Percentiles rank a stretch among this genome's conserved stretches.
These are phyloP conservation scores for Dryobota labecula DNA, from an alignment of 2,888 invertebrate genomes.

Conservation along the genomic window DNA sequence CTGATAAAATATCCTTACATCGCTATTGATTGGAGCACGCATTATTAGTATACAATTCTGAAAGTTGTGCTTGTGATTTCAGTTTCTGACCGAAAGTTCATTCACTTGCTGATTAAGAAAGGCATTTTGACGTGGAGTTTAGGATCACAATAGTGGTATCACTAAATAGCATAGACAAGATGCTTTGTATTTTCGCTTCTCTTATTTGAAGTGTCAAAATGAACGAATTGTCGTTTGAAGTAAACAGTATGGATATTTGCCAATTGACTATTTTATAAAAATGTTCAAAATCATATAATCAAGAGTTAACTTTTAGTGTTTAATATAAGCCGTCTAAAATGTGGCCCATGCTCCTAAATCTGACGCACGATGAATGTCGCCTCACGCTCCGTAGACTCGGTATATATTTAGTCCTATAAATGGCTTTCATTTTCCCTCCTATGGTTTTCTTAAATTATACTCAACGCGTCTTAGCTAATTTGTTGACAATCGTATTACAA, in stretches of 20 bases:
- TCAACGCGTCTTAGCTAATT: constrained; percentile 71
- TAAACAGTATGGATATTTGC: constrained; percentile 91
- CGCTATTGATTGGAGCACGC: neutral
- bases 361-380: constrained; percentile 97
- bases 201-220: constrained; percentile 87
- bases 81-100: neutral
- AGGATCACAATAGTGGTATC: constrained; percentile 61
- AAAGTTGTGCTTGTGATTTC: neutral
- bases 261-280: constrained; percentile 87
- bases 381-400: constrained; percentile 96
- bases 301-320: constrained; percentile 78
- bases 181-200: constrained; percentile 72
- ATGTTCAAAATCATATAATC: constrained; percentile 85
- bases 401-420: constrained; percentile 90
- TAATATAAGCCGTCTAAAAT: constrained; percentile 80
- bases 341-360: constrained; percentile 94
- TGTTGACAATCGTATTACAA: constrained; percentile 61
- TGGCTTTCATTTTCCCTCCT: constrained; percentile 90
- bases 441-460: constrained; percentile 82
- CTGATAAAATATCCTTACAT: neutral
- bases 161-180: constrained; percentile 80
- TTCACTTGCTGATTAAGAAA: neutral
- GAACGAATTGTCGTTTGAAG: constrained; percentile 91
- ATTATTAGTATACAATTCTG: neutral
- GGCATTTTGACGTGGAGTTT: neutral